Evolutionary conservation across 2,888 invertebrate species (phyloP).

Genomic region (Altica lythri): DNA sequence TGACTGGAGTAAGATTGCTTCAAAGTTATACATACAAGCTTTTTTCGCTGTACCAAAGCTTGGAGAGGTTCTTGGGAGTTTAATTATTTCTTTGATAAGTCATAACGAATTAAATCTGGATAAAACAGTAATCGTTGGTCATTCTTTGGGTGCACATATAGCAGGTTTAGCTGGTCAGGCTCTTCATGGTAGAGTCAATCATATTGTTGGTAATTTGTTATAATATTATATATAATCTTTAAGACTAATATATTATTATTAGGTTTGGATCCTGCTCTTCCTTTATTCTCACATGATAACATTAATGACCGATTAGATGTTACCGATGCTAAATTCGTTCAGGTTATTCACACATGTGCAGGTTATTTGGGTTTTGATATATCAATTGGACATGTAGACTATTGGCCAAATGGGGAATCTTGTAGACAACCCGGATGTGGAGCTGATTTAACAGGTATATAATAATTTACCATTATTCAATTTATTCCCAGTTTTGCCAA

Average conservation of each 20-base stretch:
- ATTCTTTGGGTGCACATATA: conserved; percentile 50
- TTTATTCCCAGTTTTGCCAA: no score
- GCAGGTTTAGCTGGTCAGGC: conserved; percentile 37
- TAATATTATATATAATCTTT: neutral
- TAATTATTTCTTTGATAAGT: conserved; percentile 23
- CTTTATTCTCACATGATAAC: conserved; percentile 41
- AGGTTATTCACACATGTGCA: conserved; percentile 49
- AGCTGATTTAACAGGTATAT: conserved; percentile 38
- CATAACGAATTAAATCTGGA: conserved; percentile 22
- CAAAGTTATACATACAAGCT: conserved; percentile 31
- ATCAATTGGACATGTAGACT: conserved; percentile 49
- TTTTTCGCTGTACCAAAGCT: conserved; percentile 38
- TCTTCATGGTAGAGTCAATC: conserved; percentile 36
- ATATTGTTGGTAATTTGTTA: conserved; percentile 37
- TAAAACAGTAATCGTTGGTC: conserved; percentile 34
- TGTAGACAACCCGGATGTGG: conserved; percentile 48
- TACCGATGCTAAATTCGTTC: conserved; percentile 49
- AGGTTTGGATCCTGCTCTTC: conserved; percentile 52
- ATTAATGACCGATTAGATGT: conserved; percentile 46
- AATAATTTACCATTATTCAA: no score
- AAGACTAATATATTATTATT: neutral
- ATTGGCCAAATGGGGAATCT: conserved; percentile 49
- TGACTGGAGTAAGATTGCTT: conserved; percentile 45
- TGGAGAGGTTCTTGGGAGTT: conserved; percentile 42
- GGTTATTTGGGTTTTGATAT: conserved; percentile 30